Conservation (phyloP, 2,888 invertebrate genomes). For the Scaptomyza flava region DNA sequence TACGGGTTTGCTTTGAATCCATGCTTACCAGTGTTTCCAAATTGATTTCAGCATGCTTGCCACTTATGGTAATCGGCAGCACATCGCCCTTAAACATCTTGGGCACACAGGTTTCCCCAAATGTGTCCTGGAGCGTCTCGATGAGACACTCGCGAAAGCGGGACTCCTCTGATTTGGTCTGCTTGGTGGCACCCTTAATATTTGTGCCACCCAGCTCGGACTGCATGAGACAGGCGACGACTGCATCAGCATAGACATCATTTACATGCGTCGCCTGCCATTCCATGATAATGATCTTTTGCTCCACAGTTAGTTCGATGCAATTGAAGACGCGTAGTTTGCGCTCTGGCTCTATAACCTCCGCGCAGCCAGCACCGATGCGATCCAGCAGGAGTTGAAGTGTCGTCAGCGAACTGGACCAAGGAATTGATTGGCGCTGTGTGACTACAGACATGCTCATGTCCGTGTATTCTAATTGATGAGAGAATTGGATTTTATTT, state of each 20-base stretch:
- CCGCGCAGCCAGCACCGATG: conserved; percentile 89
- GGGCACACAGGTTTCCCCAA: conserved; percentile 96
- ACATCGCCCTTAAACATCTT: conserved; percentile 97
- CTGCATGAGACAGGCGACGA: conserved; percentile 94
- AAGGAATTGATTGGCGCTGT: conserved; percentile 96
- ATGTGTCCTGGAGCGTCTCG: conserved; percentile 91
- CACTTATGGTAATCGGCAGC: conserved; percentile 93
- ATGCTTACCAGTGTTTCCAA: conserved; percentile 87
- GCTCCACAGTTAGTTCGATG: conserved; percentile 92
- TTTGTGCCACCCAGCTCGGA: conserved; percentile 89
- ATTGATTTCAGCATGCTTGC: conserved; percentile 94
- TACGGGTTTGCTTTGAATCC: not conserved
- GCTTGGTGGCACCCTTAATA: conserved; percentile 87
- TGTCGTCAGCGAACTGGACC: conserved; percentile 87
- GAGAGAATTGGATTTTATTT: not conserved
- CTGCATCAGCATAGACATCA: conserved; percentile 99
- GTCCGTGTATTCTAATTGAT: conserved; percentile 92
- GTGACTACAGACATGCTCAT: conserved; percentile 96
- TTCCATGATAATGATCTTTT: conserved; percentile 93
- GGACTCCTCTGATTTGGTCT: conserved; percentile 92
- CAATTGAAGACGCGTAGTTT: conserved; percentile 92
- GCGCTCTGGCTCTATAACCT: conserved; percentile 89
- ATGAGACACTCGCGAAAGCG: conserved; percentile 91
- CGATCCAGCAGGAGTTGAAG: conserved; percentile 91
- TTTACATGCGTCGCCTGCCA: conserved; percentile 98